A percentile compares a stretch with the other conserved stretches of the same genome.
phyloP scores from a whole-genome alignment of 2,113 vertebrate genomes.

The Condylura cristata region DNA sequence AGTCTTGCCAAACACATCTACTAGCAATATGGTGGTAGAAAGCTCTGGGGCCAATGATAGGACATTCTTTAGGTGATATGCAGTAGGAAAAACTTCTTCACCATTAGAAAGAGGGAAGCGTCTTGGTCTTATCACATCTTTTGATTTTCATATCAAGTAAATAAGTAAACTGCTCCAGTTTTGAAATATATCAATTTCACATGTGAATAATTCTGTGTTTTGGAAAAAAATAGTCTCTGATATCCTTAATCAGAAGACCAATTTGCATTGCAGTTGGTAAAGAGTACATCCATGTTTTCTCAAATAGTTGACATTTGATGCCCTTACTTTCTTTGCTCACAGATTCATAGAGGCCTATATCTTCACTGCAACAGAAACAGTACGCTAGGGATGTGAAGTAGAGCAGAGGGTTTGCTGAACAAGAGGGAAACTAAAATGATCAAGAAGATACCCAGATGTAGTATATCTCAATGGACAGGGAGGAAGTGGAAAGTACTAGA shows the following conservation, averaged over 20 bases:
- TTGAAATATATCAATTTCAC: background rate
- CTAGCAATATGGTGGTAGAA: constrained; percentile 46
- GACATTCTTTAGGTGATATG: background rate
- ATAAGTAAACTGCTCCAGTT: background rate
- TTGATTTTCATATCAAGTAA: background rate
- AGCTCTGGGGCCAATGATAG: background rate
- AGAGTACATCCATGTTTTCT: background rate
- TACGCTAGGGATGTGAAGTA: background rate
- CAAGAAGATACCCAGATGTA: background rate
- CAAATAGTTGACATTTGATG: background rate
- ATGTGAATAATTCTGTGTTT: background rate
- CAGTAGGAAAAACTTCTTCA: background rate
- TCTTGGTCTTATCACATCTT: background rate
- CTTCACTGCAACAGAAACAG: background rate
- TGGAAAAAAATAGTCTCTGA: constrained; percentile 7
- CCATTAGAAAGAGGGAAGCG: background rate
- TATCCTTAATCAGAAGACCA: constrained; percentile 12
- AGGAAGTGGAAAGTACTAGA: background rate
- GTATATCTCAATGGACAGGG: background rate
- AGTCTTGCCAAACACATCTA: constrained; percentile 52
- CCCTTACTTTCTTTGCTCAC: background rate
- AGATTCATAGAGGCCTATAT: background rate
- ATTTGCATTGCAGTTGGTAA: background rate
- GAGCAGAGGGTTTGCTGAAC: background rate
- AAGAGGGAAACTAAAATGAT: background rate